Base-by-base conservation (phyloP, 2,888 invertebrate genomes). In the Lepidochitona cinerea region DNA sequence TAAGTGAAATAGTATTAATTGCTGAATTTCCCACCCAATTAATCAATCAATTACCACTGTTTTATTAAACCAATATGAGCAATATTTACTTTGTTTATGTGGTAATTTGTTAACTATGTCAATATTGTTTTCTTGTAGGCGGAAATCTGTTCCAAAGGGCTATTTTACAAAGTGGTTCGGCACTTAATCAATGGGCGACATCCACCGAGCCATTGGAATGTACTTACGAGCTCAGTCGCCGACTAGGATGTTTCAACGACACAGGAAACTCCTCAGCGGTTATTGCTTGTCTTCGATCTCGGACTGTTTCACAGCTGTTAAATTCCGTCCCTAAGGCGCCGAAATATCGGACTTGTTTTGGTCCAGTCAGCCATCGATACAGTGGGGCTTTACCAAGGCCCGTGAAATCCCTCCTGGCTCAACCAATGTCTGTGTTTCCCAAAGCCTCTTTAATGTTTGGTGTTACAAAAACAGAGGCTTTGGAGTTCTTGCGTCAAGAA, bases 151-250 rank as follows among this genome's bases (percentile, higher is more conserved):
- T 89, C 78, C 95, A 96, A 90, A 93, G 97, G 72, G 96, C 96
- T 14, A 96, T 98, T 87, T 92, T 98, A 75, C 96, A 98, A 95
- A 96, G 97, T 75, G 96, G 98, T 1, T 95, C 97, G 1, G 87
- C 89, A 9, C 76, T 88, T 41, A 87, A 87, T 72, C 82, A 85
- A 0, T 89, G 89, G 89, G 87, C 89, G 0, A 80, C 85, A 35
- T 84, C 86, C 14, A 81, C 85, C 14, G 84, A 88, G 73, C 88
- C 90, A 6, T 74, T 83, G 1, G 74, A 82, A 59, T 88, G 87
- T 75, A 84, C 88, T 12, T 79, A 84, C 49, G 76, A 85, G 52
- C 76, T 90, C 36, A 88, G 88, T 6, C 74, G 80, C n/a, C 82
- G 79, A 18, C 85, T 89, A 32, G 89, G 88, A 78, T 90, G 89